Base-by-base conservation (phyloP, 2,888 invertebrate species). In the Falcaria lacertinaria region DNA sequence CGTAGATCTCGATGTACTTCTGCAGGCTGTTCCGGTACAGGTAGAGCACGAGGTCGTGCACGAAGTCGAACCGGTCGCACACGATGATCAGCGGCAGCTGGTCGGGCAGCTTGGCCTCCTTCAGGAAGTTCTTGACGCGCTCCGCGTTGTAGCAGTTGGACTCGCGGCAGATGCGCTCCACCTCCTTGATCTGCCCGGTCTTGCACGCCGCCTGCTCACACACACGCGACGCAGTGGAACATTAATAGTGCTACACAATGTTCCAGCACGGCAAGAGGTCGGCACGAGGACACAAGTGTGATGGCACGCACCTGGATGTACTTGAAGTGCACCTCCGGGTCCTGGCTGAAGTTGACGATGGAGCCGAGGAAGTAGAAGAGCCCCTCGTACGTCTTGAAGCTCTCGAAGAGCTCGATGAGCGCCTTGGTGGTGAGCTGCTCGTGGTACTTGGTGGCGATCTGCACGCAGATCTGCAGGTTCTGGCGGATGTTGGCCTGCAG, bases 1-100 rank as follows among this genome's bases (percentile, higher is more conserved):
- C 99, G 77, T 99, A 99, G 62, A 99, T 99, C 89, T 99, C 99
- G 70, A 99, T 99, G 82, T 99, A 99, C 80, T 99, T 99, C 81
- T 99, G 99, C 57, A 99, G 91, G 74, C 97, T 98, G 89, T 99
- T 99, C 54, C 99, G 93, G 83, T 99, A 99, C 51, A 99, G 90
- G 75, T 99, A 99, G 40, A 99, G 92, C 15, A 99, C 99, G 1
- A 89, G 69, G 84, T 99, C 99, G 81, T 99, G 99, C 1, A 99
- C 99, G 78, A 99, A 99, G 89, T 99, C 98, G 82, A 99, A 99
- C 52, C 99, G 94, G 87, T 99, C 99, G 89, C 99, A 99, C n/a
- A 99, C 99, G 61, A 99, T 99, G 68, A 99, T 99, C 57, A 99
- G 90, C 0, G 99, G 99, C 73, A 99, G 90, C 81, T 99, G 99